phyloP scores from a whole-genome alignment of 2,113 vertebrate genomes.

The Laticauda colubrina region DNA sequence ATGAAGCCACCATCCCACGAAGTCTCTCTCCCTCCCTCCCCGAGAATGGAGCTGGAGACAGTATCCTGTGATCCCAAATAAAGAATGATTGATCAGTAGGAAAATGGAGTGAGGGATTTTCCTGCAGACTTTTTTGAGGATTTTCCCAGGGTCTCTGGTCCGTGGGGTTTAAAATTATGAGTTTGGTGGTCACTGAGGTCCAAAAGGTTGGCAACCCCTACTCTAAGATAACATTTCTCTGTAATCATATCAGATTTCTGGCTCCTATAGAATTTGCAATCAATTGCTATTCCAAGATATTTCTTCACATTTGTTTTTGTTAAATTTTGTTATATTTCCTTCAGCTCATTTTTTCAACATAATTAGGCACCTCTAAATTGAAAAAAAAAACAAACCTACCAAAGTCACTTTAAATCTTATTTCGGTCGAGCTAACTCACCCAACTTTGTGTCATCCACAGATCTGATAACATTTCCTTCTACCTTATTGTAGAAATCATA shows the following conservation, averaged over 20 bases:
- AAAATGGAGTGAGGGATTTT: too few species aligned
- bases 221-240: background rate
- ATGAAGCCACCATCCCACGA: too few species aligned
- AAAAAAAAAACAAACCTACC: background rate
- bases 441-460: background rate
- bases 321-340: background rate
- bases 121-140: too few species aligned
- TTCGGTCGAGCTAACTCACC: background rate
- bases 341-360: background rate
- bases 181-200: too few species aligned
- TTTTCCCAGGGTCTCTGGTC: too few species aligned
- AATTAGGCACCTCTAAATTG: background rate
- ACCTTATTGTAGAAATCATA: background rate
- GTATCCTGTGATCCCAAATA: too few species aligned
- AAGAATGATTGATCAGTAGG: too few species aligned
- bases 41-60: too few species aligned
- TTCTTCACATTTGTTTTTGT: background rate
- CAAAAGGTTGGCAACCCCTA: too few species aligned
- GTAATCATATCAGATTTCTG: background rate
- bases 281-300: background rate
- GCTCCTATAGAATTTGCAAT: background rate
- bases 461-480: background rate
- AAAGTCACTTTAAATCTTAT: background rate
- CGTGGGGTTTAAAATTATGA: too few species aligned
- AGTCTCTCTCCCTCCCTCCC: too few species aligned